Conservation (phyloP, 2,888 invertebrate species). For the Lasioglossum lativentre region DNA sequence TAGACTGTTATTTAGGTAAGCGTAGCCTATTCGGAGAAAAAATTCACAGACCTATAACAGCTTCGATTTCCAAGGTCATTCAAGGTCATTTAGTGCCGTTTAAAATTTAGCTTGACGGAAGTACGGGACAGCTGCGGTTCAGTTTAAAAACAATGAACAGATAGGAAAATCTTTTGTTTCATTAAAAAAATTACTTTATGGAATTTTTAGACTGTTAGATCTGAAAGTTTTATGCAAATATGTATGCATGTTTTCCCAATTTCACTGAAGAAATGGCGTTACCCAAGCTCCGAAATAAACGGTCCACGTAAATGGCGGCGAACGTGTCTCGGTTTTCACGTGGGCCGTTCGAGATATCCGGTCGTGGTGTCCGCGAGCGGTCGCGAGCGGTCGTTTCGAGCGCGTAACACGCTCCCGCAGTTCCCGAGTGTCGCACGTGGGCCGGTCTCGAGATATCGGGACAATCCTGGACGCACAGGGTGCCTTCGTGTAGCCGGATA, state of each 20-base stretch:
- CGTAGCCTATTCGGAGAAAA: no score
- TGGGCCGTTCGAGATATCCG: constrained; percentile 65
- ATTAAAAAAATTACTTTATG: no score
- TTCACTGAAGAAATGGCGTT: neutral
- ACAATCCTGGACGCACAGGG: constrained; percentile 65
- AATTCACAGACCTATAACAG: no score
- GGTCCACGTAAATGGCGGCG: constrained; percentile 42
- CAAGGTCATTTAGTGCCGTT: no score
- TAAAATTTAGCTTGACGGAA: no score
- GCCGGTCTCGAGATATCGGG: constrained; percentile 71
- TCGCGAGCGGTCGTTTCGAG: constrained; percentile 32
- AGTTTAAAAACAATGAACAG: no score
- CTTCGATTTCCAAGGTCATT: no score
- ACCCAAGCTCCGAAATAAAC: neutral
- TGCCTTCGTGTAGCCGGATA: constrained; percentile 64
- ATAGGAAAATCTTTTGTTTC: no score
- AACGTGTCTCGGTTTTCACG: constrained; percentile 58
- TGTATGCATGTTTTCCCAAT: neutral
- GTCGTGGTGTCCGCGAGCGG: constrained; percentile 23
- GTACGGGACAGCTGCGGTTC: no score
- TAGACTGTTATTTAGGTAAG: no score
- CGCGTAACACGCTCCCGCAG: constrained; percentile 73
- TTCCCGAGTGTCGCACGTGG: constrained; percentile 76
- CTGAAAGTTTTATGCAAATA: no score
- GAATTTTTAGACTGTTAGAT: no score